Conservation (phyloP, 1,140 invertebrate genomes). For the Bilobella aurantiaca region DNA sequence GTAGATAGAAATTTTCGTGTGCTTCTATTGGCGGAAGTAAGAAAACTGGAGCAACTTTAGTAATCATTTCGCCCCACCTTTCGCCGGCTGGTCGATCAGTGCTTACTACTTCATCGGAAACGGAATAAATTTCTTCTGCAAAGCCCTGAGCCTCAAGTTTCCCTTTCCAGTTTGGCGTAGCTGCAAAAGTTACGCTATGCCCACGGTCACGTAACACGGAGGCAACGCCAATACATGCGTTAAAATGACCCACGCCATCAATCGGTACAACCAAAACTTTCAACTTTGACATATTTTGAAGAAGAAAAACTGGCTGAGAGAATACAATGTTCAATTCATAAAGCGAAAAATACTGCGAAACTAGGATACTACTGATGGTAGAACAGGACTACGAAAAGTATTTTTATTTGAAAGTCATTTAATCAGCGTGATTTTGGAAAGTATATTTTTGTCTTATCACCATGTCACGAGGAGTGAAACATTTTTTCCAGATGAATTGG, state of each 20-base stretch:
- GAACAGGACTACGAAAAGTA: too few relatives aligned
- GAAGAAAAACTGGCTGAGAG: too few relatives aligned
- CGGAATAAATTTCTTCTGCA: conserved; percentile 38
- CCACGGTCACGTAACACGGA: background rate
- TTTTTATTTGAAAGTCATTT: too few relatives aligned
- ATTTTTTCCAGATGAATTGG: too few relatives aligned
- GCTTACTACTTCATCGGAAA: background rate
- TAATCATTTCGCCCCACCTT: background rate
- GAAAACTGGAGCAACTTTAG: background rate
- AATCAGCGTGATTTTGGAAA: too few relatives aligned
- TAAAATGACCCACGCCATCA: conserved; percentile 33
- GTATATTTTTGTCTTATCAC: too few relatives aligned
- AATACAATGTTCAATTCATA: too few relatives aligned
- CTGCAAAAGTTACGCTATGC: background rate
- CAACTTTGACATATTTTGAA: too few relatives aligned
- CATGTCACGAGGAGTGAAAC: too few relatives aligned
- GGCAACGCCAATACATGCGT: background rate
- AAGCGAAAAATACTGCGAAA: too few relatives aligned
- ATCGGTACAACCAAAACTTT: conserved; percentile 41
- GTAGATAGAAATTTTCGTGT: background rate
- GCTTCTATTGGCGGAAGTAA: background rate
- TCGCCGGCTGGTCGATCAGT: background rate
- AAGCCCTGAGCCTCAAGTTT: conserved; percentile 41
- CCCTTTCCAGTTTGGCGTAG: background rate
- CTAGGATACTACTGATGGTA: too few relatives aligned